A percentile compares a stretch with the other conserved stretches of the same genome.
Evolutionary conservation across 2,113 vertebrate species (phyloP).

Genomic region (Psittacus erithacus): DNA sequence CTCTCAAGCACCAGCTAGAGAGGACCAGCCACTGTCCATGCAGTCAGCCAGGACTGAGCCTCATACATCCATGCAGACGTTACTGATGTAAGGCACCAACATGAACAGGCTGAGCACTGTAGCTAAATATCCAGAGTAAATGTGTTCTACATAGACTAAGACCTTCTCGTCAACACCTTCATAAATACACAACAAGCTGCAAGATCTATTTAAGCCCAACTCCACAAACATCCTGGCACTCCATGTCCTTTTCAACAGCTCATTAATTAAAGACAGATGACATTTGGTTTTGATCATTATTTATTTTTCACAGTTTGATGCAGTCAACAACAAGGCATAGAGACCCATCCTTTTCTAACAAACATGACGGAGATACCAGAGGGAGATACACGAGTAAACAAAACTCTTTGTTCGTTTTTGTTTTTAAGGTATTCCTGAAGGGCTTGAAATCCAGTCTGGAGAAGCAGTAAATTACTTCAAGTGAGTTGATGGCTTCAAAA

Average conservation of each 20-base stretch:
- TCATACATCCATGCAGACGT: background rate
- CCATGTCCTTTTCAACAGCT: slow-evolving; percentile 58
- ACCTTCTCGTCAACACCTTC: slow-evolving; percentile 43
- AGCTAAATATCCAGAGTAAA: background rate
- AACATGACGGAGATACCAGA: background rate
- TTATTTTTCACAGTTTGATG: slow-evolving; percentile 57
- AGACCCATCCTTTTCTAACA: slow-evolving; percentile 15
- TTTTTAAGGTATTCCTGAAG: background rate
- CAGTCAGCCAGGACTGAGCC: background rate
- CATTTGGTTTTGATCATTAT: slow-evolving; percentile 69
- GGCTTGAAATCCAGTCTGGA: background rate
- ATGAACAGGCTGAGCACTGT: background rate
- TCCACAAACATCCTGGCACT: slow-evolving; percentile 58
- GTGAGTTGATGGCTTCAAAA: background rate
- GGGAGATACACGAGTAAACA: background rate
- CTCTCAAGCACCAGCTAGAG: background rate
- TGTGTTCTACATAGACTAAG: background rate
- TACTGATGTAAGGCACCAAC: background rate
- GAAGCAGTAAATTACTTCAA: background rate
- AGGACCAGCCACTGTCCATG: background rate
- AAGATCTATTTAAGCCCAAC: slow-evolving; percentile 30
- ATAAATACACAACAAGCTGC: slow-evolving; percentile 6
- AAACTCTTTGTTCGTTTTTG: background rate
- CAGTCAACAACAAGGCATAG: slow-evolving; percentile 40
- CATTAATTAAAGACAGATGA: slow-evolving; percentile 66